These are phyloP conservation scores for Lateolabrax maculatus DNA, from an alignment of 2,797 vertebrate species.

Conservation along the genomic window DNA sequence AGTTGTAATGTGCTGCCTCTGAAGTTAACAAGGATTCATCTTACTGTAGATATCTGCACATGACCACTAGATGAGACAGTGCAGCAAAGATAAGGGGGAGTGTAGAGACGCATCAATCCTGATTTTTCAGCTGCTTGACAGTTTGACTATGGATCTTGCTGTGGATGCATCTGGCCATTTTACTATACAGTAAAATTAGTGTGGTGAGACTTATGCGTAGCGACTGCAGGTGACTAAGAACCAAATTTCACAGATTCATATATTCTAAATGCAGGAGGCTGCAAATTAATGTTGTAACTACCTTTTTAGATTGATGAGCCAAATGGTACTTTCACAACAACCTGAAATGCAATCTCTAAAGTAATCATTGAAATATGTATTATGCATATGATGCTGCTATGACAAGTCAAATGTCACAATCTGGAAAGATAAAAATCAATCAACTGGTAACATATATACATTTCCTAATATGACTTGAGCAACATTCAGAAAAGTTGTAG, in stretches of 20 bases:
- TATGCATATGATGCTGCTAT: slow-evolving; percentile 1
- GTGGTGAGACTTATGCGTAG: slow-evolving; percentile 1
- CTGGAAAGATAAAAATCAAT: neutral
- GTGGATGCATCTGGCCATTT: neutral
- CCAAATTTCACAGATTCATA: neutral
- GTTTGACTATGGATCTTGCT: neutral
- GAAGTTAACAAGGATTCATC: slow-evolving; percentile 43
- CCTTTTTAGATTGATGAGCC: slow-evolving; percentile 1
- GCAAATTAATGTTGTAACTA: neutral
- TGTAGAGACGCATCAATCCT: slow-evolving; percentile 15
- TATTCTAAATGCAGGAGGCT: neutral
- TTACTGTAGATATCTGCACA: slow-evolving; percentile 26
- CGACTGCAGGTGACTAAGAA: slow-evolving; percentile 2
- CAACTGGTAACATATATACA: no score
- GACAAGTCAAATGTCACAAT: slow-evolving; percentile 21
- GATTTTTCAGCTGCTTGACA: slow-evolving; percentile 15
- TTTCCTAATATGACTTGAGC: neutral
- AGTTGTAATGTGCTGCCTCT: slow-evolving; percentile 32
- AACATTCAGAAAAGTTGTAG: neutral
- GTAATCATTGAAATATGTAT: slow-evolving; percentile 6
- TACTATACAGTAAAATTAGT: neutral
- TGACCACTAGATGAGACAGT: slow-evolving; percentile 31
- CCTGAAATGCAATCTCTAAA: neutral
- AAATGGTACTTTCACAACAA: slow-evolving; percentile 10
- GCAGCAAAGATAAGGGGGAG: slow-evolving; percentile 29